Conservation (phyloP, 2,113 vertebrate species). For the Egretta garzetta region DNA sequence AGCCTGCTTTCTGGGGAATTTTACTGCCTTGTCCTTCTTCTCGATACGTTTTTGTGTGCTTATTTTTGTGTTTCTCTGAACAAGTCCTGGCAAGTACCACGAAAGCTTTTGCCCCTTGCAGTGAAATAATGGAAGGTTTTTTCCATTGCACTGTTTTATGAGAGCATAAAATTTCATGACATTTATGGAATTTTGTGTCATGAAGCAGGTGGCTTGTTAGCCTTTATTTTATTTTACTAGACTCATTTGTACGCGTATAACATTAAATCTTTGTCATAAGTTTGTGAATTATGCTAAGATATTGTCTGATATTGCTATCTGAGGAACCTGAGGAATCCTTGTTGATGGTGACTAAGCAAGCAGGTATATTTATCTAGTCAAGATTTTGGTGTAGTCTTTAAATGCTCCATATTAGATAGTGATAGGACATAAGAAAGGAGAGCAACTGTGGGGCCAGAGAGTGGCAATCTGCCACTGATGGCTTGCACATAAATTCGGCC, state of each 20-base stretch:
- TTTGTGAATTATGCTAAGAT: constrained; percentile 64
- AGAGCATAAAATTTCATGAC: constrained; percentile 62
- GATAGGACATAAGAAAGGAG: neutral
- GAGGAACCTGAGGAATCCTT: neutral
- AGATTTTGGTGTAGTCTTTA: neutral
- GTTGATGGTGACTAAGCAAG: neutral
- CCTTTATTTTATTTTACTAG: constrained; percentile 64
- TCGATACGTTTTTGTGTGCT: neutral
- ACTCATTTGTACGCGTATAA: constrained; percentile 43
- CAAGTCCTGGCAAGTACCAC: neutral
- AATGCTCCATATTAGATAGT: neutral
- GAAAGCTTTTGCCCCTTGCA: neutral
- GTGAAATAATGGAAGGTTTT: neutral
- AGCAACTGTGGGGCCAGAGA: neutral
- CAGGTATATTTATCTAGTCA: neutral
- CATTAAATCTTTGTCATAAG: constrained; percentile 55
- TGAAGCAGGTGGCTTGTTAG: constrained; percentile 74
- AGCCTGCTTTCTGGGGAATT: neutral
- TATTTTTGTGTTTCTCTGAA: neutral
- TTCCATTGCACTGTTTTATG: constrained; percentile 44
- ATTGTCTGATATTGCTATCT: neutral
- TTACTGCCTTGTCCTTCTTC: neutral
- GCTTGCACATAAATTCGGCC: neutral
- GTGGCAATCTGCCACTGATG: neutral
- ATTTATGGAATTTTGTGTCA: constrained; percentile 55